Evolutionary conservation across 2,113 vertebrate genomes (phyloP), one percentile per base, ranked within the genome.

Genomic region (Vanacampus margaritifer): DNA sequence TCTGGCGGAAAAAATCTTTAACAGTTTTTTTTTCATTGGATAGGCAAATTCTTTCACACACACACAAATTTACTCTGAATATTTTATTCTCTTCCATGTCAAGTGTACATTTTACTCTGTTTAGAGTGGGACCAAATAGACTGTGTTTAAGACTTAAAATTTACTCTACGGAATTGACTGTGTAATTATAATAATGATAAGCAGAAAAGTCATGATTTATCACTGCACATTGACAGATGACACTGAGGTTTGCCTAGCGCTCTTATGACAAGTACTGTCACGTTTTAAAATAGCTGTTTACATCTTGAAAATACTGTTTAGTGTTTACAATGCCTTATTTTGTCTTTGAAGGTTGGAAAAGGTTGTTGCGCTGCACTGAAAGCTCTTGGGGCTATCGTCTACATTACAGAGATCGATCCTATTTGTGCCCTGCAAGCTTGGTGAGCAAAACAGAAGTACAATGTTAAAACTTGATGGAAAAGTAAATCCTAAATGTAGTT

Each of bases 391-490:
- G 92, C 94, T 24, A 92, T 99, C 2, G 97, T 98, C 76, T 95
- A 92, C 4, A 90, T 99, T 45, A 99, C 97, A 0, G 97, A 99
- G 90, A 98, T 99, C 0, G 97, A 99, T 85, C 97, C 97, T 74
- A 99, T 99, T 90, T 99, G 97, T 4, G 97, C 94, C 35, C 94
- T 98, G 36, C 97, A 99, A 64, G 97, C 94, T 79, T 98, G 97
- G 97, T 99, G 85, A 96, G 93, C 24, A 67, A 66, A 67, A 75
- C 26, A n/a, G 4, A 64, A 43, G 26, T 61, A 19, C 5, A 46
- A 23, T 10, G 9, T 51, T 46, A 46, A 46, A 46, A 51, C n/a
- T 23, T 63, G 28, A 35, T 67, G 59, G 26, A 7, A 36, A 35
- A 69, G 16, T 32, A 59, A 41, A n/a, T 51, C 16, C 17, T 3